Evolutionary conservation across 2,797 vertebrate genomes (phyloP).

Genomic region (Psittacula echo): DNA sequence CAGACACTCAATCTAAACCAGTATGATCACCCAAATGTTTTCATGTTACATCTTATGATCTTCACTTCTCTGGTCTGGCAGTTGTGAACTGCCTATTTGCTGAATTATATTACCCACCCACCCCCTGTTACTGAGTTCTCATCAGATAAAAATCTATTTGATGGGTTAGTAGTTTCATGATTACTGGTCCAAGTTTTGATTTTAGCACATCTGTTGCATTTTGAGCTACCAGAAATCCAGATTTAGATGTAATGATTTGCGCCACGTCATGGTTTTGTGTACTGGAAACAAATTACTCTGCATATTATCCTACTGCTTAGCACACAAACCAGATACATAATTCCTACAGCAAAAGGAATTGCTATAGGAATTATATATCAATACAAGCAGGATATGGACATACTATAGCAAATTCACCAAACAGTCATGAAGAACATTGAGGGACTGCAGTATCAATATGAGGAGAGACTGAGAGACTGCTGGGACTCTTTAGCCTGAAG

Average conservation of each 20-base stretch:
- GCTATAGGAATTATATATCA: background rate
- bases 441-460: accelerated
- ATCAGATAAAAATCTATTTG: background rate
- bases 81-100: background rate
- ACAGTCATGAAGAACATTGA: background rate
- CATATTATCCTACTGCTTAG: background rate
- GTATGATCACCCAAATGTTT: background rate
- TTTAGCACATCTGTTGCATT: background rate
- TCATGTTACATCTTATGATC: background rate
- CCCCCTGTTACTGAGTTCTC: background rate
- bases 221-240: background rate
- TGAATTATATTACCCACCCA: background rate
- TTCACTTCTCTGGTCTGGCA: background rate
- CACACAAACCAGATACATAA: background rate
- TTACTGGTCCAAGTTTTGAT: background rate
- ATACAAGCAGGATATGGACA: background rate
- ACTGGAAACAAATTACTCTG: background rate
- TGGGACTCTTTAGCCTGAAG: background rate
- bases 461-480: background rate
- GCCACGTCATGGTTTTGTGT: background rate
- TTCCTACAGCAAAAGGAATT: background rate
- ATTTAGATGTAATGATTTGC: background rate
- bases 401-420: background rate
- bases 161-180: background rate
- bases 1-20: background rate